Percentiles rank a stretch among this genome's conserved stretches.
These are phyloP conservation scores for Paragorgia papillata DNA, from an alignment of 92 coral and sea anemone genomes.

Conservation along the genomic window DNA sequence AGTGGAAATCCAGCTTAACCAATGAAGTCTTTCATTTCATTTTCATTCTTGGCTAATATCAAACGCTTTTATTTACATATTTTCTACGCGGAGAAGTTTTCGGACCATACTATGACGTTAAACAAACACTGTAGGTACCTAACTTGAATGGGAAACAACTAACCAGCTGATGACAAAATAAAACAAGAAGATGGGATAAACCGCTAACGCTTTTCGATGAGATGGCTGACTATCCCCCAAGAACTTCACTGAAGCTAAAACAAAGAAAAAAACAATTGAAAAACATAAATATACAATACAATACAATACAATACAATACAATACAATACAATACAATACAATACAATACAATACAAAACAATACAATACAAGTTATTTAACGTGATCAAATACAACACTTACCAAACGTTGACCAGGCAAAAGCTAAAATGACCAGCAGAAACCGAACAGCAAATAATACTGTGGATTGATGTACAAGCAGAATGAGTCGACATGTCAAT, in stretches of 20 bases:
- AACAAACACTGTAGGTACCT: conserved; percentile 9
- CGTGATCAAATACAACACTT: too few relatives aligned
- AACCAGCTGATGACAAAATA: conserved; percentile 98
- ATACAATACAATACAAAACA: too few relatives aligned
- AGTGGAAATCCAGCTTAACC: too few relatives aligned
- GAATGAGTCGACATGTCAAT: conserved; percentile 81
- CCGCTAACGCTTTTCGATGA: conserved; percentile 96
- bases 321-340: too few relatives aligned
- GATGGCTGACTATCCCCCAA: conserved; percentile 99
- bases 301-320: neutral
- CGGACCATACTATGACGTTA: too few relatives aligned
- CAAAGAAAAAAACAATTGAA: conserved; percentile 7
- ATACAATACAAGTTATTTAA: too few relatives aligned
- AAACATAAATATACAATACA: neutral
- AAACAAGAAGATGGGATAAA: conserved; percentile 92
- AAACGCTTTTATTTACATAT: too few relatives aligned
- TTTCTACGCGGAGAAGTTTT: too few relatives aligned
- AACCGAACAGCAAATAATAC: conserved; percentile 79
- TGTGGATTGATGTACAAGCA: conserved; percentile 73
- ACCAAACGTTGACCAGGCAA: conserved; percentile 98
- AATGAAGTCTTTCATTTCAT: too few relatives aligned
- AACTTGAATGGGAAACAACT: conserved; percentile 92
- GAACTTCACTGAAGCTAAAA: conserved; percentile 84
- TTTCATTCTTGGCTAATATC: too few relatives aligned
- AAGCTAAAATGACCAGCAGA: conserved; percentile 81